A percentile compares a stretch with the other conserved stretches of the same genome.
Conservation (phyloP, 1,140 invertebrate species). For the Cotesia typhae region DNA sequence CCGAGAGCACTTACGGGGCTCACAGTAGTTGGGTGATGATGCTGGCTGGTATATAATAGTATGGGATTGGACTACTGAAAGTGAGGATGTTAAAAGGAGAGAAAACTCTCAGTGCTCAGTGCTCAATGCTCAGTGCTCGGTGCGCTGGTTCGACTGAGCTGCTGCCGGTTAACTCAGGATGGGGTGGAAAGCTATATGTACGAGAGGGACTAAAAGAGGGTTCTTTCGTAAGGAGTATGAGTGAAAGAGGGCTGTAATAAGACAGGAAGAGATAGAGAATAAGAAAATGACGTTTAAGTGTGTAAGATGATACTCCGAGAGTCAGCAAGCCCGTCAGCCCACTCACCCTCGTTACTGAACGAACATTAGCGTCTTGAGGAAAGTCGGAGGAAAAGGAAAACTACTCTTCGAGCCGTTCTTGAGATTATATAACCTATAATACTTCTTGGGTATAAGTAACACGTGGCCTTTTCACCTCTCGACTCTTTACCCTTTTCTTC, state of each 20-base stretch:
- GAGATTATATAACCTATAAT: constrained; percentile 49
- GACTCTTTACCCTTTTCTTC: constrained; percentile 22
- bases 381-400: constrained; percentile 40
- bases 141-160: constrained; percentile 17
- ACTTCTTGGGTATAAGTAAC: constrained; percentile 42
- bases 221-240: constrained; percentile 24
- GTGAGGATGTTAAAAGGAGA: constrained; percentile 23
- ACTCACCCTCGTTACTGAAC: constrained; percentile 44
- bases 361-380: constrained; percentile 44
- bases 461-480: constrained; percentile 42
- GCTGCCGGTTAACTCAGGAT: background rate
- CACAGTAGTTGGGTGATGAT: background rate
- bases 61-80: constrained; percentile 10
- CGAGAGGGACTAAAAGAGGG: constrained; percentile 18
- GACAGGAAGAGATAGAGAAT: constrained; percentile 22
- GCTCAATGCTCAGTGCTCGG: constrained; percentile 18
- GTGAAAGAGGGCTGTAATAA: background rate
- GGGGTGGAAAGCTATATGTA: constrained; percentile 3
- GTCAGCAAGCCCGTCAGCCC: constrained; percentile 27
- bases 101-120: constrained; percentile 34
- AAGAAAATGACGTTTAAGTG: constrained; percentile 24
- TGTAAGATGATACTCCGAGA: constrained; percentile 18
- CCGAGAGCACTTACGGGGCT: constrained; percentile 44
- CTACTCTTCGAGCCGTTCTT: constrained; percentile 41
- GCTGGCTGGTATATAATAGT: too few relatives aligned